Evolutionary conservation across 92 coral and sea anemone species (phyloP), one percentile per base, ranked within the genome.

Genomic region (Metridium senile): DNA sequence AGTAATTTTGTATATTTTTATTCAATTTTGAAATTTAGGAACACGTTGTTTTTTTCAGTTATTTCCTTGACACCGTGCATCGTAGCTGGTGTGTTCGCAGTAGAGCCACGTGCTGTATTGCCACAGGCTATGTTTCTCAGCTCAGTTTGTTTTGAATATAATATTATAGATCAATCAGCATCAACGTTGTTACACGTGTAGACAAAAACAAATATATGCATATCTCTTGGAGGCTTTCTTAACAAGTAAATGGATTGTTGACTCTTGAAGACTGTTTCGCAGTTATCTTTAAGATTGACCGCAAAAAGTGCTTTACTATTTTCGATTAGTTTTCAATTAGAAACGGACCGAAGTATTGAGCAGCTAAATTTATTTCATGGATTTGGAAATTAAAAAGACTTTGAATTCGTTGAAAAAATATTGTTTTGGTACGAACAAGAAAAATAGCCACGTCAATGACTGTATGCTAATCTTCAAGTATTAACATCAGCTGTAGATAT

Each of bases 181-280:
- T 59, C 0, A 35, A 71, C 76, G 31, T 51, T 22, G 49, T 21
- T 31, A 28, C 49, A 53, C 20, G 16, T 71, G 65, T 53, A 35
- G 33, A 9, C 64, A 71, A 53, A 39, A 33, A n/a, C 9, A 71
- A 30, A 30, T 70, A 71, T 71, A 27, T 71, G 51, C 47, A 71
- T 7, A 29, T 51, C 62, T 51, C 31, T 19, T 20, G 18, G 0
- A 7, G 1, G 29, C 9, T 22, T 59, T 21, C 17, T 17, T 23
- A 21, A 21, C 22, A 22, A 23, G 22, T 22, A 8, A 59, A 25
- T 16, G 26, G n/a, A 20, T 16, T 54, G 61, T 54, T 54, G 61
- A 54, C 61, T 54, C 25, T 54, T 54, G 23, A 16, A 54, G 61
- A 16, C 23, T 16, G 61, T 21, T 45, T 17, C n/a, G n/a, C n/a